Evolutionary conservation across 2,113 vertebrate genomes (phyloP).

Genomic region (Oplegnathus fasciatus): DNA sequence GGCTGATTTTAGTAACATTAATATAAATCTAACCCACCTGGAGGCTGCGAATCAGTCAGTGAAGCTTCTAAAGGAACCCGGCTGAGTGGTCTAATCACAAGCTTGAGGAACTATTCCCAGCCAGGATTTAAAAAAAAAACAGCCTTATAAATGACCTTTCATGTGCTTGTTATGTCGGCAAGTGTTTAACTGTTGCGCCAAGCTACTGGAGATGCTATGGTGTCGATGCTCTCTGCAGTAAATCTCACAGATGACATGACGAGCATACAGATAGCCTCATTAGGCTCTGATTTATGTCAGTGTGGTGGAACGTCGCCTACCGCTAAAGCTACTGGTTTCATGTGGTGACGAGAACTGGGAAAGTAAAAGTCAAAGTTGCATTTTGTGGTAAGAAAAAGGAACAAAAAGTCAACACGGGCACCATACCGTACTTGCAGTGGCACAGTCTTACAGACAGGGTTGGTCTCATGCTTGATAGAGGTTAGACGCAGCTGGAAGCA

Average conservation of each 20-base stretch:
- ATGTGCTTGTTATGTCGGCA: conserved; percentile 30
- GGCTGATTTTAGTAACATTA: conserved; percentile 61
- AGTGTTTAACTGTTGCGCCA: conserved; percentile 33
- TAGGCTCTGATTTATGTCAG: conserved; percentile 67
- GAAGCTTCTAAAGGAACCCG: conserved; percentile 15
- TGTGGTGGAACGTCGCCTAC: background rate
- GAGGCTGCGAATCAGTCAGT: conserved; percentile 51
- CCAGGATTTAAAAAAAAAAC: background rate
- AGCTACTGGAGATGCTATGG: background rate
- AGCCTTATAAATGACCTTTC: conserved; percentile 46
- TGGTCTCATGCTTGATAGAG: conserved; percentile 44
- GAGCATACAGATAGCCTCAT: conserved; percentile 71
- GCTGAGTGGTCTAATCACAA: conserved; percentile 63
- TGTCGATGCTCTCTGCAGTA: conserved; percentile 20
- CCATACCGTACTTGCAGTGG: background rate
- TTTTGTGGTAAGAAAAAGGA: conserved; percentile 23
- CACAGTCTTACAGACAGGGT: conserved; percentile 10
- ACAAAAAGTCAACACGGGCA: conserved; percentile 19
- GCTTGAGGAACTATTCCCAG: conserved; percentile 25
- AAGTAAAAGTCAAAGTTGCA: conserved; percentile 31
- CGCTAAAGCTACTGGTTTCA: conserved; percentile 32
- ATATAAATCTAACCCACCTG: conserved; percentile 63
- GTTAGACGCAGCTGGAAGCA: conserved; percentile 54
- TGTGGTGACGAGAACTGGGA: background rate
- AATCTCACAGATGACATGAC: conserved; percentile 53